Evolutionary conservation across 2,888 invertebrate genomes (phyloP).

Genomic region (Andrena chrysosceles): DNA sequence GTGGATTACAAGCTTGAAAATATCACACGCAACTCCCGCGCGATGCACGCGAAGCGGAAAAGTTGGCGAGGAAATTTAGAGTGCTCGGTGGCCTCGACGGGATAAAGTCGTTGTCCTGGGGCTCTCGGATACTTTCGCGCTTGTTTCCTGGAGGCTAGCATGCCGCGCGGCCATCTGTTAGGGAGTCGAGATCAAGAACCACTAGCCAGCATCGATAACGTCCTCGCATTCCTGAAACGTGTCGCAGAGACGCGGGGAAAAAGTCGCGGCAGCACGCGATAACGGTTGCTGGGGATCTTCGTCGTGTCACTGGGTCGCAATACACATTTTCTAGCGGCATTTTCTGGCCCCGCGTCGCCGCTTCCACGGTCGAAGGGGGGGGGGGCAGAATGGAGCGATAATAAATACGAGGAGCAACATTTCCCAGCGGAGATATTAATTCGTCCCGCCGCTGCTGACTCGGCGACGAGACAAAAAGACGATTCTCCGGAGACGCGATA

Average conservation of each 20-base stretch:
- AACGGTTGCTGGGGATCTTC: slow-evolving; percentile 65
- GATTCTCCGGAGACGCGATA: slow-evolving; percentile 13
- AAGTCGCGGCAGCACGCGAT: slow-evolving; percentile 57
- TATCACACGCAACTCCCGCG: background rate
- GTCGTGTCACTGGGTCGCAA: slow-evolving; percentile 65
- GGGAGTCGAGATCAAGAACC: slow-evolving; percentile 48
- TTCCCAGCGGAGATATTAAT: slow-evolving; percentile 52
- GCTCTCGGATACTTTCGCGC: slow-evolving; percentile 27
- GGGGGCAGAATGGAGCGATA: slow-evolving; percentile 20
- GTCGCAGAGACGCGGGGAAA: slow-evolving; percentile 57
- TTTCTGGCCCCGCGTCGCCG: slow-evolving; percentile 38
- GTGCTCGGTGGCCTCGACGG: background rate
- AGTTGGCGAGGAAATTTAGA: background rate
- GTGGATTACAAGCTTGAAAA: background rate
- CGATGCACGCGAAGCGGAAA: background rate
- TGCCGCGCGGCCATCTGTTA: slow-evolving; percentile 22
- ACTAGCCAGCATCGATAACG: slow-evolving; percentile 57
- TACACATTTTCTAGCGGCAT: slow-evolving; percentile 66
- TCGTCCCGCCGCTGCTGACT: slow-evolving; percentile 22
- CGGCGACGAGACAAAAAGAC: slow-evolving; percentile 13
- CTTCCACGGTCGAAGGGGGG: background rate
- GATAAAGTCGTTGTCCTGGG: slow-evolving; percentile 9
- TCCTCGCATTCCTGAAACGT: slow-evolving; percentile 65
- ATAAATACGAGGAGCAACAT: slow-evolving; percentile 52
- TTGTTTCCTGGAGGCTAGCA: slow-evolving; percentile 31